Percentiles rank a stretch among this genome's conserved stretches.
Conservation (phyloP, 2,888 invertebrate species). For the Orgyia antiqua region DNA sequence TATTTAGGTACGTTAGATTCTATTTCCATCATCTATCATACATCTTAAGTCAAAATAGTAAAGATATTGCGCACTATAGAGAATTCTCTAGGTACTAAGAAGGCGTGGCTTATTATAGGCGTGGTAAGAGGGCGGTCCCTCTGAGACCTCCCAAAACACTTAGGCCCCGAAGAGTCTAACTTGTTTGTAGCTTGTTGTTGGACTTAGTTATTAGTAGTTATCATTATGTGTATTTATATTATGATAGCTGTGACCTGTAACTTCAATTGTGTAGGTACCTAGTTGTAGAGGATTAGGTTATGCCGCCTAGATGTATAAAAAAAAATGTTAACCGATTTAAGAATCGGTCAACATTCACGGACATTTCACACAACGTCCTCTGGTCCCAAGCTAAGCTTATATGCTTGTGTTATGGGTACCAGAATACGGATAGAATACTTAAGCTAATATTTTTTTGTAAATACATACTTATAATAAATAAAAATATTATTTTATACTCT, state of each 20-base stretch:
- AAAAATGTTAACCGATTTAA: too few species aligned
- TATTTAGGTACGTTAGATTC: too few species aligned
- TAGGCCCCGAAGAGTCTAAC: conserved; percentile 48
- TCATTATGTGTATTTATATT: neutral
- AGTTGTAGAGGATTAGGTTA: too few species aligned
- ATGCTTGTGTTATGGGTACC: too few species aligned
- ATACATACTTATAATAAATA: too few species aligned
- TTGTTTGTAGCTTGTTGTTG: conserved; percentile 54
- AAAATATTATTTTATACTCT: too few species aligned
- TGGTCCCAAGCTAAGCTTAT: too few species aligned
- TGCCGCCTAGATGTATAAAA: too few species aligned
- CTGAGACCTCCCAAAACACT: conserved; percentile 62
- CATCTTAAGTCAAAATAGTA: conserved; percentile 35
- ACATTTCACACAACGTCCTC: too few species aligned
- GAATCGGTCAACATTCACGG: too few species aligned
- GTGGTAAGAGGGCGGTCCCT: conserved; percentile 56
- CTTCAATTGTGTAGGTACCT: neutral
- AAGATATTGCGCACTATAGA: conserved; percentile 42
- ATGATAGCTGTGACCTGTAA: neutral
- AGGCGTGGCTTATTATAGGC: conserved; percentile 62
- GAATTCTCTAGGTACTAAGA: conserved; percentile 55
- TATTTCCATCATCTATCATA: conserved; percentile 30
- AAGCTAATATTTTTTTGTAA: too few species aligned
- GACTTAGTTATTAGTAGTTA: conserved; percentile 21
- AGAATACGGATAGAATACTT: too few species aligned